Evolutionary conservation across 2,888 invertebrate genomes (phyloP).

Genomic region (Leucania comma): DNA sequence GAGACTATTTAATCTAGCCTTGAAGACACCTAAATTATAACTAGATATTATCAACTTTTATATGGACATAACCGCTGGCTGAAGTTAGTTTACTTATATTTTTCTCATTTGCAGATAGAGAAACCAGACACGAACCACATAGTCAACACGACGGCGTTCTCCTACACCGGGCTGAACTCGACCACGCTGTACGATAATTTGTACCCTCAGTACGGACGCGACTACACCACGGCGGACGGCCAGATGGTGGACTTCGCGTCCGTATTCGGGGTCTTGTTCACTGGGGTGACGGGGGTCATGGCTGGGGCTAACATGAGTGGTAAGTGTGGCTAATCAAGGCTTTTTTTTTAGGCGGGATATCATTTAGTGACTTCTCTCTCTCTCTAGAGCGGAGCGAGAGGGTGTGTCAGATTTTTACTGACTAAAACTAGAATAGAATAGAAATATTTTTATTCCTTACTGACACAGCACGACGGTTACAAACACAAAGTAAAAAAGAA

Average conservation of each 20-base stretch:
- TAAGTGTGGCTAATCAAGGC: slow-evolving; percentile 67
- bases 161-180: slow-evolving; percentile 95
- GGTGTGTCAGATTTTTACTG: no score
- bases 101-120: slow-evolving; percentile 90
- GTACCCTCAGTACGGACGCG: slow-evolving; percentile 93
- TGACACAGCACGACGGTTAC: no score
- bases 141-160: slow-evolving; percentile 83
- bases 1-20: no score
- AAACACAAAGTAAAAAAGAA: no score
- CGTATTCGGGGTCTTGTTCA: slow-evolving; percentile 99
- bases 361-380: no score
- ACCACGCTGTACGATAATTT: slow-evolving; percentile 95
- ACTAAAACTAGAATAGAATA: no score
- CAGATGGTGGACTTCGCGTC: slow-evolving; percentile 95
- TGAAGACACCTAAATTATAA: no score
- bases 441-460: no score
- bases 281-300: slow-evolving; percentile 99
- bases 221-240: slow-evolving; percentile 94
- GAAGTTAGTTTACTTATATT: not conserved
- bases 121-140: slow-evolving; percentile 94
- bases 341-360: no score
- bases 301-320: slow-evolving; percentile 99
- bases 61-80: no score
- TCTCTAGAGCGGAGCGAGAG: no score
- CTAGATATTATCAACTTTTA: no score